Percentiles rank a stretch among this genome's conserved stretches.
phyloP scores from a whole-genome alignment of 2,113 vertebrate species.

The Corythoichthys intestinalis region DNA sequence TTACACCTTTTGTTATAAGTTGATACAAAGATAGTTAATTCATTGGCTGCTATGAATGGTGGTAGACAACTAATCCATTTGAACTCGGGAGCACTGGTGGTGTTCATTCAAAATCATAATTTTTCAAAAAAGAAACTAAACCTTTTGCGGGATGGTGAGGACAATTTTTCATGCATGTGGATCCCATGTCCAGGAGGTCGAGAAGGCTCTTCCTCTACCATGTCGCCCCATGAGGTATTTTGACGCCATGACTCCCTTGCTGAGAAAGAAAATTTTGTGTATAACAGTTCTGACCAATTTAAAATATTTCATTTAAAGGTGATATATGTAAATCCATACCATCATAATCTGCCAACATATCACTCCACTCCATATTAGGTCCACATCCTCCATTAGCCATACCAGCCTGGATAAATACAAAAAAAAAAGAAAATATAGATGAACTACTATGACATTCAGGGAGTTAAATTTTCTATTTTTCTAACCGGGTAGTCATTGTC shows the following conservation, averaged over 20 bases:
- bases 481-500: constrained; percentile 93
- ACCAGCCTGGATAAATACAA: constrained; percentile 67
- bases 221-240: constrained; percentile 95
- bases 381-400: constrained; percentile 82
- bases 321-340: constrained; percentile 67
- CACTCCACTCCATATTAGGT: constrained; percentile 90
- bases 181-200: constrained; percentile 95
- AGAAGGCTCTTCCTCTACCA: constrained; percentile 93
- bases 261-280: constrained; percentile 37
- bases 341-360: constrained; percentile 95
- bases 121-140: constrained; percentile 35
- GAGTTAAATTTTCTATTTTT: background rate
- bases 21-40: background rate
- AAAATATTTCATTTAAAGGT: background rate
- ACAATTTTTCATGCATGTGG: constrained; percentile 98
- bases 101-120: no score
- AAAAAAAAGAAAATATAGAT: background rate
- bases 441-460: background rate
- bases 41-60: no score
- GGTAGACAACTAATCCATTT: no score
- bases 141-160: constrained; percentile 96
- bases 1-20: constrained; percentile 2
- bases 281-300: background rate
- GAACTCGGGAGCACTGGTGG: no score
- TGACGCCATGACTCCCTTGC: constrained; percentile 95